Evolutionary conservation across 2,797 vertebrate species (phyloP).

Genomic region (Microcaecilia unicolor): DNA sequence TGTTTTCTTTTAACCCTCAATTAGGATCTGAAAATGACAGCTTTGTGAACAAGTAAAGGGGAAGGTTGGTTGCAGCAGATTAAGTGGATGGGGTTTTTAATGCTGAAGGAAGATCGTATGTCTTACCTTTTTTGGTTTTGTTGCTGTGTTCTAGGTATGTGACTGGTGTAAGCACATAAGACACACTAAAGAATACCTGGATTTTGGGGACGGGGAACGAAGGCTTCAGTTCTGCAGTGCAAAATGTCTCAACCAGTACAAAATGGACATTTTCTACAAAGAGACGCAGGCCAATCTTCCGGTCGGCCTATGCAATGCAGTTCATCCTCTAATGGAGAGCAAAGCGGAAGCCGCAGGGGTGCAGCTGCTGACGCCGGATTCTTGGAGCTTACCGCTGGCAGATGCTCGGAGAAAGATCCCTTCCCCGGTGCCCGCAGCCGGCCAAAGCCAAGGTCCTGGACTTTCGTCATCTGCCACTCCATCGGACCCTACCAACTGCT

Average conservation of each 20-base stretch:
- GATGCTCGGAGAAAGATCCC: constrained; percentile 87
- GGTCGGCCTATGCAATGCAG: constrained; percentile 83
- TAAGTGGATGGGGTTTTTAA: no score
- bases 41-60: constrained; percentile 34
- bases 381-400: constrained; percentile 87
- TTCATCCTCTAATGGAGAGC: constrained; percentile 76
- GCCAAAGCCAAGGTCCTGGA: constrained; percentile 66
- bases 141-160: constrained; percentile 86
- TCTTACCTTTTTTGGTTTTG: constrained; percentile 54
- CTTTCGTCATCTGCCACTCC: constrained; percentile 78
- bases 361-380: constrained; percentile 96
- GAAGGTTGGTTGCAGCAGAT: no score
- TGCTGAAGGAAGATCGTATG: constrained; percentile 35
- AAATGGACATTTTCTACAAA: constrained; percentile 99
- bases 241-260: constrained; percentile 99
- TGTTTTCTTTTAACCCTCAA: no score
- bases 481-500: constrained; percentile 78
- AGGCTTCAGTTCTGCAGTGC: constrained; percentile 99
- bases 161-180: constrained; percentile 99
- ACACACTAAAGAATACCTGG: constrained; percentile 98
- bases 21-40: constrained; percentile 12
- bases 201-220: constrained; percentile 95
- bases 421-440: constrained; percentile 74
- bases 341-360: constrained; percentile 82
- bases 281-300: constrained; percentile 96